Evolutionary conservation across 64 coral and sea anemone genomes (phyloP).

Genomic region (Stichodactyla helianthus): DNA sequence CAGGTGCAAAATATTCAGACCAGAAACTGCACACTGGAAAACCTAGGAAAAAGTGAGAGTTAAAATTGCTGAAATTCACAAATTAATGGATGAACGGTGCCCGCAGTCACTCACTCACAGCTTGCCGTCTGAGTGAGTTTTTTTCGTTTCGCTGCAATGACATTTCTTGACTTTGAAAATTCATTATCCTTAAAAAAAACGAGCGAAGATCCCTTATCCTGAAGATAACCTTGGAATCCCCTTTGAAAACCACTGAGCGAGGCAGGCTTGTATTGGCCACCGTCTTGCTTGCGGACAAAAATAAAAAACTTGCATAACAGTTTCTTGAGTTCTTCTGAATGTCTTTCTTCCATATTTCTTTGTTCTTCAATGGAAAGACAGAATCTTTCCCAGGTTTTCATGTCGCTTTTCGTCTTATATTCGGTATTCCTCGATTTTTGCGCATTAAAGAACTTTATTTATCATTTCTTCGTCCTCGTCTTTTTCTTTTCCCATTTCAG

Average conservation of each 20-base stretch:
- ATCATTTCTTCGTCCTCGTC: not conserved
- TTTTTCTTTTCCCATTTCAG: not conserved
- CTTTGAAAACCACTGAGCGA: conserved; percentile 14
- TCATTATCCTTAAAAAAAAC: not conserved
- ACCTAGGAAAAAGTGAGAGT: no score
- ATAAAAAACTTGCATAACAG: conserved; percentile 14
- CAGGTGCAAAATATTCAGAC: no score
- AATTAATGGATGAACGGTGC: no score
- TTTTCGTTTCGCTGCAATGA: conserved; percentile 16
- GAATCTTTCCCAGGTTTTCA: not conserved
- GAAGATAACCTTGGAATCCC: conserved; percentile 33
- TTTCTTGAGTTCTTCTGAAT: not conserved
- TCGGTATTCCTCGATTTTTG: not conserved
- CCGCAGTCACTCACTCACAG: not conserved
- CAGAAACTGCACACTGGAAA: no score
- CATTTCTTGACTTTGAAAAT: conserved; percentile 7
- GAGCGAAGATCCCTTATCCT: not conserved
- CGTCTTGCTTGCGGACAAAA: not conserved
- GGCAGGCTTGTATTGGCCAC: not conserved
- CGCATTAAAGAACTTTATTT: not conserved
- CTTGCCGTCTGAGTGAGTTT: conserved; percentile 1
- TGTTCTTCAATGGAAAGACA: not conserved
- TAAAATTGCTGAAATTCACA: no score
- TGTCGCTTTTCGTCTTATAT: not conserved
- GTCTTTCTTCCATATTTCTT: conserved; percentile 9